phyloP scores from a whole-genome alignment of 2,888 invertebrate species.

The Drosophila eohydei region DNA sequence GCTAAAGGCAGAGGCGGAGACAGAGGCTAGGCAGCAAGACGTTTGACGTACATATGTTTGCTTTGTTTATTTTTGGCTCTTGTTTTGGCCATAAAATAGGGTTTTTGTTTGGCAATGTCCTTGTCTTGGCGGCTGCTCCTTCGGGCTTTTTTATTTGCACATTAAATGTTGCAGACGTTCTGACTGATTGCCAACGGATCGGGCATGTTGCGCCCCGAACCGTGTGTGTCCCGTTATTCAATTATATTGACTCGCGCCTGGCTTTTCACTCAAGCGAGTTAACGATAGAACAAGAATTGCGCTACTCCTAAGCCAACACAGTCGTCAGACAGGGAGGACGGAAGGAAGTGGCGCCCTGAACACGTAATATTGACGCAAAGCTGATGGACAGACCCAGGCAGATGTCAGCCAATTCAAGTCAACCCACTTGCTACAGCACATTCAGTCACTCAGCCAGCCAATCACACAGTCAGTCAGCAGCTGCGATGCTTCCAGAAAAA shows the following conservation, averaged over 20 bases:
- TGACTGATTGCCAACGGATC: constrained; percentile 70
- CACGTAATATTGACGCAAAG: constrained; percentile 21
- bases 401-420: constrained; percentile 51
- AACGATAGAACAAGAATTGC: constrained; percentile 50
- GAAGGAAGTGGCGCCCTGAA: constrained; percentile 23
- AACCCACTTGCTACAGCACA: constrained; percentile 34
- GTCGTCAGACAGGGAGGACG: not conserved
- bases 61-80: constrained; percentile 46
- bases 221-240: constrained; percentile 62
- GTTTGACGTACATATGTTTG: constrained; percentile 51
- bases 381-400: constrained; percentile 25
- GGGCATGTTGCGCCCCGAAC: constrained; percentile 35
- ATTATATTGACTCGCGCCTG: constrained; percentile 78
- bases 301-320: constrained; percentile 17
- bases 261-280: constrained; percentile 64
- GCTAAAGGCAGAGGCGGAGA: not conserved
- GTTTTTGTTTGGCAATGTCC: constrained; percentile 74
- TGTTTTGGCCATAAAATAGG: constrained; percentile 71
- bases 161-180: constrained; percentile 73
- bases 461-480: constrained; percentile 34
- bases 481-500: constrained; percentile 13
- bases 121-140: constrained; percentile 57
- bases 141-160: constrained; percentile 74
- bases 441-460: constrained; percentile 27
- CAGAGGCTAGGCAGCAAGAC: constrained; percentile 11